These are phyloP conservation scores for roundworm (Caenorhabditis elegans) DNA, from an alignment of 1,140 invertebrate species.

Conservation along the genomic window DNA sequence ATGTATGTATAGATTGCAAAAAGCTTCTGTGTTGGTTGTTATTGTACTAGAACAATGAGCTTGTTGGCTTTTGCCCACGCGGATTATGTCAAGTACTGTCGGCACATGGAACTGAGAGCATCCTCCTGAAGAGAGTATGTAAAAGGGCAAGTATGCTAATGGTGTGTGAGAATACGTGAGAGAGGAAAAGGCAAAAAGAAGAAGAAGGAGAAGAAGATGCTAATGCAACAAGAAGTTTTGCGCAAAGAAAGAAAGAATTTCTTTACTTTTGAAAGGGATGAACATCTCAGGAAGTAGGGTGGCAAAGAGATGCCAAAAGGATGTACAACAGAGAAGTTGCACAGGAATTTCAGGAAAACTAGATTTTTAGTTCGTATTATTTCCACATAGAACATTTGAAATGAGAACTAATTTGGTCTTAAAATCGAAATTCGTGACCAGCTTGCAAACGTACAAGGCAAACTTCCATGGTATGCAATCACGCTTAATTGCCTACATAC, in stretches of 20 bases:
- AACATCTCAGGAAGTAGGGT: background rate
- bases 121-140: background rate
- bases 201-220: constrained; percentile 11
- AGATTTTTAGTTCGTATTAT: no score
- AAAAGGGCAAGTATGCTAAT: constrained; percentile 9
- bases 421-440: no score
- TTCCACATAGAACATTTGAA: no score
- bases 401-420: no score
- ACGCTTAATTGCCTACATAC: no score
- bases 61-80: constrained; percentile 12
- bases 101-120: background rate
- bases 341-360: no score
- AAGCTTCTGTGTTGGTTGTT: constrained; percentile 21
- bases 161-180: background rate
- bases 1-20: constrained; percentile 23
- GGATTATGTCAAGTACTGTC: constrained; percentile 33
- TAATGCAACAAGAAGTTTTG: constrained; percentile 30
- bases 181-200: background rate
- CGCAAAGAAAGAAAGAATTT: constrained; percentile 9
- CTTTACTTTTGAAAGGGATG: constrained; percentile 21
- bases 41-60: constrained; percentile 16
- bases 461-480: no score
- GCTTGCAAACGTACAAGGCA: no score
- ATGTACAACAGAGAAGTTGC: no score
- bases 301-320: background rate